Evolutionary conservation across 2,888 invertebrate species (phyloP), one percentile per base, ranked within the genome.

Genomic region (Corbicula japonica): DNA sequence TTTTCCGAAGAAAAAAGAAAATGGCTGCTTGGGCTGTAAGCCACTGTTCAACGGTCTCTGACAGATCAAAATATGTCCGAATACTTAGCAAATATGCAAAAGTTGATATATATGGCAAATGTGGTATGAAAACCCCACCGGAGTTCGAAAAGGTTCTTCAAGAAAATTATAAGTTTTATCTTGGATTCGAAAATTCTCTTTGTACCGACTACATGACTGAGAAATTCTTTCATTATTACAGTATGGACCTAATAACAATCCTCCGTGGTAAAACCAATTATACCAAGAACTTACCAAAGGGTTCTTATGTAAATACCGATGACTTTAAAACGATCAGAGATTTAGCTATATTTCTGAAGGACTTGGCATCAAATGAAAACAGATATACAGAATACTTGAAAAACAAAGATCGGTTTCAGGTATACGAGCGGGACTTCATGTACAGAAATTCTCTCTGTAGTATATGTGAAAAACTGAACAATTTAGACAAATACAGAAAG

Each of bases 301-400:
- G 83, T n/a, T 89, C 92, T 12, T 92, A 86, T 80, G 92, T 93
- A 54, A 87, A 92, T 76, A 91, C 90, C 0, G 81, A 85, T 4
- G 86, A 88, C 30, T 93, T 91, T 69, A 54, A 80, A 4, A 80
- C 84, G 4, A 85, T 91, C 0, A 77, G 87, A 73, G 83, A 41
- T 4, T 38, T 84, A 18, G 69, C 66, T 0, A 12, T 68, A 8
- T 78, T 46, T 41, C 23, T 81, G 28, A 38, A 52, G 2, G 18
- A 68, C 8, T 41, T 81, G n/a, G 63, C 58, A 1, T 44, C 58
- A 15, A 63, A 78, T 58, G 62, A 81, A 30, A 52, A 38, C 15
- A 58, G 58, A 41, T 81, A 77, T 71, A 70, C 75, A 1, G 18
- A 46, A 18, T 78, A 75, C 30, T 38, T 82, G 28, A 77, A 71